phyloP scores from a whole-genome alignment of 2,797 vertebrate species.

The Gila robusta region DNA sequence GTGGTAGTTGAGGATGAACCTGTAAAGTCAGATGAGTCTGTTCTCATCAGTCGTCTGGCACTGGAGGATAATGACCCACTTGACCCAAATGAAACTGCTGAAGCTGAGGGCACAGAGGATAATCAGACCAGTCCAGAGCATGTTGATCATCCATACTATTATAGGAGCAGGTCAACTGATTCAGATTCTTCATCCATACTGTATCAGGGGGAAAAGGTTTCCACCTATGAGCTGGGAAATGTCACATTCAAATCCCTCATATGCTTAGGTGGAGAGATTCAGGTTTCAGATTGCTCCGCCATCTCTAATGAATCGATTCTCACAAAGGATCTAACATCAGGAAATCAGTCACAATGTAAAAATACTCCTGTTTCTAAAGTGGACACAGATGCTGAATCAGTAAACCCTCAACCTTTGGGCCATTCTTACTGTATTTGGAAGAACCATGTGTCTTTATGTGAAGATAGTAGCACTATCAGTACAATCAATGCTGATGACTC shows the following conservation, averaged over 20 bases:
- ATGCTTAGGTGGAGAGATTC: slow-evolving; percentile 68
- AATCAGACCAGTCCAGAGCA: slow-evolving; percentile 8
- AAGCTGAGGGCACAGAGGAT: background rate
- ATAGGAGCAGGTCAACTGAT: background rate
- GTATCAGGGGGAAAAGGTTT: slow-evolving; percentile 52
- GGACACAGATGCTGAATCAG: background rate
- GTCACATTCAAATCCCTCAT: slow-evolving; percentile 66
- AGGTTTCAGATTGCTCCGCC: slow-evolving; percentile 64
- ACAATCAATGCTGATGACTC: background rate
- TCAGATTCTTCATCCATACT: slow-evolving; percentile 3
- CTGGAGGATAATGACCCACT: slow-evolving; percentile 16
- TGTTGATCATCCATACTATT: slow-evolving; percentile 33
- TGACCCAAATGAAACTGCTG: slow-evolving; percentile 3
- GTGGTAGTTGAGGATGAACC: slow-evolving; percentile 66
- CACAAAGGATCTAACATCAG: slow-evolving; percentile 42
- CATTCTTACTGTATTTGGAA: slow-evolving; percentile 66
- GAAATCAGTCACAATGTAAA: slow-evolving; percentile 20
- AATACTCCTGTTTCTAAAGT: slow-evolving; percentile 8
- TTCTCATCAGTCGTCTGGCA: slow-evolving; percentile 59
- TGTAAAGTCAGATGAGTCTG: slow-evolving; percentile 60
- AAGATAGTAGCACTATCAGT: background rate
- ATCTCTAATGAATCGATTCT: slow-evolving; percentile 63
- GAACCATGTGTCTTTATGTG: background rate
- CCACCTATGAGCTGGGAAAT: slow-evolving; percentile 31
- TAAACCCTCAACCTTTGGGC: slow-evolving; percentile 62